Conservation (phyloP, 2,797 vertebrate genomes). For the Catostomus latipinnis region DNA sequence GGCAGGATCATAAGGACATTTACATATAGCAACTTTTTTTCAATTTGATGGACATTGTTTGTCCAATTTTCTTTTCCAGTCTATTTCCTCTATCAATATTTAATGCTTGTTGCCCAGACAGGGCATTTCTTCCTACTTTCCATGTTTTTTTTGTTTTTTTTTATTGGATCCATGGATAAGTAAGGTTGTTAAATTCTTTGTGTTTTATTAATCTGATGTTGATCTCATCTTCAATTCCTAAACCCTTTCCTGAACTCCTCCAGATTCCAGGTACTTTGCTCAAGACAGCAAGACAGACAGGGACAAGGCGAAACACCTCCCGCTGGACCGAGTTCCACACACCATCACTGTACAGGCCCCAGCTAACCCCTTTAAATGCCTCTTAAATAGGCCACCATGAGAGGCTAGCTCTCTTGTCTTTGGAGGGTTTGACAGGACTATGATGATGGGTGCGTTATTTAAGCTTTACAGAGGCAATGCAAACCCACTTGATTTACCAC, state of each 20-base stretch:
- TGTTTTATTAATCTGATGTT: conserved; percentile 9
- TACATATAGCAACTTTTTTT: neutral
- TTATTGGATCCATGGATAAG: neutral
- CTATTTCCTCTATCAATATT: conserved; percentile 3
- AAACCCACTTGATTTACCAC: conserved; percentile 5
- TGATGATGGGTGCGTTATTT: conserved; percentile 70
- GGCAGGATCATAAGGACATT: neutral
- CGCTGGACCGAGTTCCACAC: conserved; percentile 58
- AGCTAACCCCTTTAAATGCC: conserved; percentile 65
- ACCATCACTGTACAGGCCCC: conserved; percentile 70
- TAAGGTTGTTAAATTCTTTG: conserved; percentile 14
- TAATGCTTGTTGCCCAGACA: conserved; percentile 13
- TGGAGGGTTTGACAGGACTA: conserved; percentile 67
- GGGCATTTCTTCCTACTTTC: conserved; percentile 8
- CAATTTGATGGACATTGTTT: neutral
- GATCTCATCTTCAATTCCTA: neutral
- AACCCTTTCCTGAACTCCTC: conserved; percentile 5
- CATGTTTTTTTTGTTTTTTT: neutral
- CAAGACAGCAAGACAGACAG: conserved; percentile 67
- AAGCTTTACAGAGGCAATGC: conserved; percentile 62
- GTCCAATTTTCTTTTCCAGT: neutral
- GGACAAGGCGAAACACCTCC: conserved; percentile 17
- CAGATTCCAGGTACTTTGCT: conserved; percentile 25
- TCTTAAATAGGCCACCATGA: conserved; percentile 76
- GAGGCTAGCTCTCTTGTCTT: conserved; percentile 67